Conservation (phyloP, 2,113 vertebrate species). For the Otocyon megalotis region DNA sequence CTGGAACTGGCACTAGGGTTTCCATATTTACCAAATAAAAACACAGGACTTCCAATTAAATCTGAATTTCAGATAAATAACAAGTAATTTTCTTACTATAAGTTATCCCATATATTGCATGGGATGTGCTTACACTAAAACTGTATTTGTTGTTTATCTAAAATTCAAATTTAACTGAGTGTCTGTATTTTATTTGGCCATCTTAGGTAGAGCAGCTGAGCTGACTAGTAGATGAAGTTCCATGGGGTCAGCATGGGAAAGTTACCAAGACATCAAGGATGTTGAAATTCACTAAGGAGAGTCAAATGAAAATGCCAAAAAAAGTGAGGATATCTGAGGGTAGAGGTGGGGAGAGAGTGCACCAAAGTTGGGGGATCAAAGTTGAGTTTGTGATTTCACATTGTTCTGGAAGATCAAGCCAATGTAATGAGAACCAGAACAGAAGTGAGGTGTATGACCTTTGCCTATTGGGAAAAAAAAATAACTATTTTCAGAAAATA, state of each 20-base stretch:
- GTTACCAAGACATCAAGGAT: background rate
- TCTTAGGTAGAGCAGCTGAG: background rate
- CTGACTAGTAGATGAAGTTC: background rate
- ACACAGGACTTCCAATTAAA: background rate
- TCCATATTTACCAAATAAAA: conserved; percentile 18
- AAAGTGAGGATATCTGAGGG: background rate
- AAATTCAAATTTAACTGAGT: conserved; percentile 7
- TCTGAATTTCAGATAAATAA: background rate
- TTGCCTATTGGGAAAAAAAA: conserved; percentile 48
- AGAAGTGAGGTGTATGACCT: conserved; percentile 40
- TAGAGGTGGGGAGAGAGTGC: background rate
- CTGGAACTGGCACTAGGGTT: background rate
- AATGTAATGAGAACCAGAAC: conserved; percentile 29
- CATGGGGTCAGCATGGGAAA: background rate
- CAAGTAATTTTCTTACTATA: background rate
- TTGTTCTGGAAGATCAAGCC: conserved; percentile 16
- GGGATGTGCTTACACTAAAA: background rate
- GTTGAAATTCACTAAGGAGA: background rate
- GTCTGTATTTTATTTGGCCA: background rate
- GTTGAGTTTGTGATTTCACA: background rate
- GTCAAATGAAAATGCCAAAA: background rate
- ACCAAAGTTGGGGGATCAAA: background rate
- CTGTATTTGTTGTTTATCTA: background rate
- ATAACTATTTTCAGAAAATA: conserved; percentile 60
- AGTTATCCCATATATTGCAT: background rate